These are phyloP conservation scores for Strongylocentrotus purpuratus DNA, from an alignment of 35 echinoderm and acorn worm species.

Conservation along the genomic window DNA sequence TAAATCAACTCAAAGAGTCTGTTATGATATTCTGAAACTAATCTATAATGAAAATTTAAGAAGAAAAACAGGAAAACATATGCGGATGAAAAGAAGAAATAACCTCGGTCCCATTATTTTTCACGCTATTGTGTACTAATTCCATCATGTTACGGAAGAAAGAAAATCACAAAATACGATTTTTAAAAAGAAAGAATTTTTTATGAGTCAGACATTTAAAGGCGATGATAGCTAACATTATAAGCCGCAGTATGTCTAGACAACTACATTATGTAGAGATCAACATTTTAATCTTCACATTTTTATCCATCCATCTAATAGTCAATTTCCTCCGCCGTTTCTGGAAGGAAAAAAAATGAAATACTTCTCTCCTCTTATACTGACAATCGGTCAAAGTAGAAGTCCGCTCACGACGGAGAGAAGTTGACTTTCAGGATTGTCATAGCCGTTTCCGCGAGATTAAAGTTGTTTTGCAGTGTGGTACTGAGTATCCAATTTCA, in stretches of 20 bases:
- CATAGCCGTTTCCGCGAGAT: too few relatives aligned
- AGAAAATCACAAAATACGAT: background rate
- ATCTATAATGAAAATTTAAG: background rate
- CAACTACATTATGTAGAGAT: background rate
- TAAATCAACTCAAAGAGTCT: too few relatives aligned
- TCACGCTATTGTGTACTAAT: background rate
- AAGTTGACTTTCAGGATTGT: too few relatives aligned
- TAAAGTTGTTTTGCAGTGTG: too few relatives aligned
- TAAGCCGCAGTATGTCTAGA: background rate
- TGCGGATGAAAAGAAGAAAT: background rate
- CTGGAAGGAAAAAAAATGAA: background rate
- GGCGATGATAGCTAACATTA: background rate
- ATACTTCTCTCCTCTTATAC: background rate
- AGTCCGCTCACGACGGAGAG: too few relatives aligned
- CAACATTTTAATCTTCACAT: background rate
- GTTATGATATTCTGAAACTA: too few relatives aligned
- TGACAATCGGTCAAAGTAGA: background rate
- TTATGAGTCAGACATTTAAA: background rate
- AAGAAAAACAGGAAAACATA: background rate
- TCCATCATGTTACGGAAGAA: background rate
- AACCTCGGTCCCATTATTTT: background rate
- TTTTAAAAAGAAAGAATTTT: background rate
- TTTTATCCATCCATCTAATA: background rate
- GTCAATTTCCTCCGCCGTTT: background rate
- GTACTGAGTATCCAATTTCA: too few relatives aligned